Conservation (phyloP, 2,113 vertebrate genomes). For the Leptodactylus fuscus region DNA sequence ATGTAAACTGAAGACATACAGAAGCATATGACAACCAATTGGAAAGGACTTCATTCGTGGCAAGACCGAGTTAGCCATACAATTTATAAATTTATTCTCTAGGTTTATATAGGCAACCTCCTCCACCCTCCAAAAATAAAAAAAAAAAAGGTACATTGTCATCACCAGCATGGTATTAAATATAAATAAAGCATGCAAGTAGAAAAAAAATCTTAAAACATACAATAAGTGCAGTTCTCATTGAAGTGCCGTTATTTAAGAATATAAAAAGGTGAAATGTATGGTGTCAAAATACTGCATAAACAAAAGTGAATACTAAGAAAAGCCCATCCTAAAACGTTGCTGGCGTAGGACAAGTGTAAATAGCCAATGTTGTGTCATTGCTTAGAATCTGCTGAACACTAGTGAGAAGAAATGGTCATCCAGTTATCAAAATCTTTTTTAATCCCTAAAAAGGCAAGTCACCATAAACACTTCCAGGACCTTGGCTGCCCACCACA, state of each 20-base stretch:
- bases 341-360: neutral
- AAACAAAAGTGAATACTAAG: neutral
- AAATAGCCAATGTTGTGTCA: too few relatives aligned
- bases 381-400: too few relatives aligned
- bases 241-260: neutral
- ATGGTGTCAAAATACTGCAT: neutral
- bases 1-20: neutral
- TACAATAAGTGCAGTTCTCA: constrained; percentile 4
- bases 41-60: neutral
- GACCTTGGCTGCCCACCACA: neutral
- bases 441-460: too few relatives aligned
- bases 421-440: too few relatives aligned
- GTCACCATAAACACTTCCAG: too few relatives aligned
- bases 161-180: neutral
- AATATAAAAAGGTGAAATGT: neutral
- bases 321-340: neutral
- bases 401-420: too few relatives aligned
- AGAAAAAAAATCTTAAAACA: neutral
- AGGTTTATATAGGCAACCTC: neutral
- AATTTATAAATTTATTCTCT: too few relatives aligned
- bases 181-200: neutral
- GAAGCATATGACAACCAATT: neutral
- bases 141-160: too few relatives aligned
- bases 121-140: neutral
- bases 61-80: neutral